Evolutionary conservation across 2,888 invertebrate species (phyloP).

Genomic region (Drosophila helvetica): DNA sequence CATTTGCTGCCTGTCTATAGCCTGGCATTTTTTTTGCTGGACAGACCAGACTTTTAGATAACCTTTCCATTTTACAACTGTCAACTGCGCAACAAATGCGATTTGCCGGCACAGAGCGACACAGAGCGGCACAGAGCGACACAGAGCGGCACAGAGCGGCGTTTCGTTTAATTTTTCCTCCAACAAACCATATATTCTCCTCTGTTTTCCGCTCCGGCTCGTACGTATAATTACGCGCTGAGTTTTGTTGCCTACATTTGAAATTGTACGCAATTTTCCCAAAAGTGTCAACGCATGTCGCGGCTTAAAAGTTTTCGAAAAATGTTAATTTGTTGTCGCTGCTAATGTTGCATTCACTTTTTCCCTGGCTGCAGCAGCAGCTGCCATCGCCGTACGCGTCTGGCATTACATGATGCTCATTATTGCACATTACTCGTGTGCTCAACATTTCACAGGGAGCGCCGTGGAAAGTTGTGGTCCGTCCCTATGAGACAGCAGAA

Average conservation of each 20-base stretch:
- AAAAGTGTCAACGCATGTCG: slow-evolving; percentile 72
- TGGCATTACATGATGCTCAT: slow-evolving; percentile 72
- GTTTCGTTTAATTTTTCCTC: slow-evolving; percentile 27
- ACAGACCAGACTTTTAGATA: slow-evolving; percentile 43
- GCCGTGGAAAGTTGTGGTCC: slow-evolving; percentile 53
- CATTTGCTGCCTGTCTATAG: slow-evolving; percentile 26
- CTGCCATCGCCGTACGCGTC: slow-evolving; percentile 49
- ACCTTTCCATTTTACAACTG: slow-evolving; percentile 70
- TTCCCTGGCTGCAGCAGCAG: slow-evolving; percentile 31
- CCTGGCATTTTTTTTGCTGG: slow-evolving; percentile 19
- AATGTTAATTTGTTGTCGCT: slow-evolving; percentile 64
- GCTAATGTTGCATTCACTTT: slow-evolving; percentile 35
- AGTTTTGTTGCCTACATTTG: slow-evolving; percentile 54
- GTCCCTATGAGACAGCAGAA: slow-evolving; percentile 60
- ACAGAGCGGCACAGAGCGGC: neutral
- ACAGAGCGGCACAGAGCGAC: neutral
- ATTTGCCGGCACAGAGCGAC: slow-evolving; percentile 36
- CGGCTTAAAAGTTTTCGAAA: slow-evolving; percentile 50
- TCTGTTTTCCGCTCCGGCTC: slow-evolving; percentile 25
- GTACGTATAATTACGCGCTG: slow-evolving; percentile 55
- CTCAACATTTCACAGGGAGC: slow-evolving; percentile 1
- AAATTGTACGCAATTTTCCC: slow-evolving; percentile 67
- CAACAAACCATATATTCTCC: slow-evolving; percentile 3
- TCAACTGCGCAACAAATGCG: slow-evolving; percentile 52
- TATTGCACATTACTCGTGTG: slow-evolving; percentile 52